Conservation (phyloP, 2,113 vertebrate genomes). For the Lynx canadensis region DNA sequence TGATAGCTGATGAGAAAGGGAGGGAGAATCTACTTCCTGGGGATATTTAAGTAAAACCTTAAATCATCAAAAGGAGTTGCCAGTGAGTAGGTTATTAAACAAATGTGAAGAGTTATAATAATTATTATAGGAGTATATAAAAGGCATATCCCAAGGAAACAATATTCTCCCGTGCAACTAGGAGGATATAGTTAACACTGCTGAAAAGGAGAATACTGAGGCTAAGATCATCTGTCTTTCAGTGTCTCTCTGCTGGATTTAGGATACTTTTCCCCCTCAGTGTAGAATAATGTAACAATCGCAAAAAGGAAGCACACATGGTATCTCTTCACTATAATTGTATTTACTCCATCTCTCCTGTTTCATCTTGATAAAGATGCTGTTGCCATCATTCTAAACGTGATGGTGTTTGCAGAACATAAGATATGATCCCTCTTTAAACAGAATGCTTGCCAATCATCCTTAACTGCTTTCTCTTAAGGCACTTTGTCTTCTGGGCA, state of each 20-base stretch:
- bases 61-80: not conserved
- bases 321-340: not conserved
- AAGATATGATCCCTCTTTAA: slow-evolving; percentile 49
- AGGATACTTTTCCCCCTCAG: not conserved
- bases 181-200: not conserved
- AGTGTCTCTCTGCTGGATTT: not conserved
- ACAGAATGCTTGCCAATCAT: slow-evolving; percentile 65
- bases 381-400: slow-evolving; percentile 25
- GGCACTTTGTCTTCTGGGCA: slow-evolving; percentile 65
- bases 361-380: slow-evolving; percentile 70
- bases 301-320: not conserved
- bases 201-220: not conserved
- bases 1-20: not conserved
- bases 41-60: slow-evolving; percentile 14
- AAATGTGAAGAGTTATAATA: not conserved
- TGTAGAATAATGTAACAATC: slow-evolving; percentile 29
- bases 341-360: slow-evolving; percentile 30
- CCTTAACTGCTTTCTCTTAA: slow-evolving; percentile 46
- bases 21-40: not conserved
- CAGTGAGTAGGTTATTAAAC: not conserved
- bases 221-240: not conserved
- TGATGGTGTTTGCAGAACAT: slow-evolving; percentile 40
- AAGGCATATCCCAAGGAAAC: not conserved
- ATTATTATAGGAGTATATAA: not conserved
- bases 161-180: not conserved